These are phyloP conservation scores for Seira musarum DNA, from an alignment of 2,888 invertebrate species.

Conservation along the genomic window DNA sequence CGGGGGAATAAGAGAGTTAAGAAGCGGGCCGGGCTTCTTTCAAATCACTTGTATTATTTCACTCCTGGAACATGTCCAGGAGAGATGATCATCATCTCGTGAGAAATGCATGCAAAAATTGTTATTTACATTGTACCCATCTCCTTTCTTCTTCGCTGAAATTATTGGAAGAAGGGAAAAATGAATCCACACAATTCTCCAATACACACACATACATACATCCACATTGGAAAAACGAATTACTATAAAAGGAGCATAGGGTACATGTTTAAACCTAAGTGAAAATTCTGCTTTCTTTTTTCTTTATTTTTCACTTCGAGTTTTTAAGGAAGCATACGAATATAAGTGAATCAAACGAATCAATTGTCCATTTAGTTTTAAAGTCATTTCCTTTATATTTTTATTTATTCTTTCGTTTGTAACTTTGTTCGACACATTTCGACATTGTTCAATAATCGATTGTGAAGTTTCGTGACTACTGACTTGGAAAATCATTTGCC, in stretches of 20 bases:
- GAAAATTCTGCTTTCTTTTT: background rate
- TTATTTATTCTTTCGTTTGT: too few species aligned
- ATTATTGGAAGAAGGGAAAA: background rate
- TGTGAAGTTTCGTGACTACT: too few species aligned
- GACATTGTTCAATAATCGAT: too few species aligned
- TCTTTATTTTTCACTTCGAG: too few species aligned
- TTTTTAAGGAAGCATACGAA: too few species aligned
- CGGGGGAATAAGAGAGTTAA: constrained; percentile 60
- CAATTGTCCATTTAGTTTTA: too few species aligned
- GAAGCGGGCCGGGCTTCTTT: constrained; percentile 47
- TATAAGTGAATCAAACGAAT: too few species aligned
- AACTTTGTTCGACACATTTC: too few species aligned
- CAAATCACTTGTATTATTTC: constrained; percentile 25
- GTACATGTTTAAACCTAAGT: background rate
- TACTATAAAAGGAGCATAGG: background rate
- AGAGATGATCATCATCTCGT: constrained; percentile 40
- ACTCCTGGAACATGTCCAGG: constrained; percentile 58
- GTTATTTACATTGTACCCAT: background rate
- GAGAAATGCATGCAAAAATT: constrained; percentile 12
- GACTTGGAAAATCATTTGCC: too few species aligned
- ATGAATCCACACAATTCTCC: background rate
- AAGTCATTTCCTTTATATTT: too few species aligned
- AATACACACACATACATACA: too few species aligned
- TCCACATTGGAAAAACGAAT: too few species aligned
- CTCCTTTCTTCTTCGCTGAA: background rate